Percentiles rank a stretch among this genome's conserved stretches.
Evolutionary conservation across 2,888 invertebrate genomes (phyloP).

Genomic region (Synergus umbraculus): DNA sequence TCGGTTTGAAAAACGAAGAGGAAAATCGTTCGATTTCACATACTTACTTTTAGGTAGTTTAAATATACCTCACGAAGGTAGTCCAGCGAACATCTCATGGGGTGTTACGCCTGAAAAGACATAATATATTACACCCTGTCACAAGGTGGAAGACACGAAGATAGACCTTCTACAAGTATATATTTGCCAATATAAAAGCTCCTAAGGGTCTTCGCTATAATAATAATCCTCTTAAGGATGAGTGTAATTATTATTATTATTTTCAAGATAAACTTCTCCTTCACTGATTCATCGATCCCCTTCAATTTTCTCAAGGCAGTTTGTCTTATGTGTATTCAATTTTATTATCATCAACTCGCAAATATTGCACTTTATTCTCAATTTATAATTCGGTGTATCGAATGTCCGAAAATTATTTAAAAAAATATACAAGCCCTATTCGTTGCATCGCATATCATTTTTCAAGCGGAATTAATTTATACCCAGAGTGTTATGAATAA

Average conservation of each 20-base stretch:
- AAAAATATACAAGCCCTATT: neutral
- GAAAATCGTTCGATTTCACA: neutral
- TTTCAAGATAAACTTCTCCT: neutral
- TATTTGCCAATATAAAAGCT: neutral
- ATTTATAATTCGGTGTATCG: neutral
- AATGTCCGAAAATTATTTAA: neutral
- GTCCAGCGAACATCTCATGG: neutral
- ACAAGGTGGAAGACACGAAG: constrained; percentile 46
- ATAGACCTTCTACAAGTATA: constrained; percentile 14
- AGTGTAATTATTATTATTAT: constrained; percentile 10
- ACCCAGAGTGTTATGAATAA: constrained; percentile 23
- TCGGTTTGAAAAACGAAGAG: neutral
- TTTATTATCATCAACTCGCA: neutral
- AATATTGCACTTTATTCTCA: neutral
- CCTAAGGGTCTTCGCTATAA: constrained; percentile 3
- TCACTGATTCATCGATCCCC: constrained; percentile 14
- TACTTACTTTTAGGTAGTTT: constrained; percentile 30
- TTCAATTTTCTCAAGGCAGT: neutral
- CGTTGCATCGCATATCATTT: neutral
- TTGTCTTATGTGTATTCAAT: neutral
- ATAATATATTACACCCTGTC: constrained; percentile 51
- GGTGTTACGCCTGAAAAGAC: constrained; percentile 47
- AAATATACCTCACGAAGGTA: constrained; percentile 14
- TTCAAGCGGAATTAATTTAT: neutral
- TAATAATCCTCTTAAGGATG: neutral